Evolutionary conservation across 1,140 invertebrate genomes (phyloP).

Genomic region (Caenorhabditis brenneri): DNA sequence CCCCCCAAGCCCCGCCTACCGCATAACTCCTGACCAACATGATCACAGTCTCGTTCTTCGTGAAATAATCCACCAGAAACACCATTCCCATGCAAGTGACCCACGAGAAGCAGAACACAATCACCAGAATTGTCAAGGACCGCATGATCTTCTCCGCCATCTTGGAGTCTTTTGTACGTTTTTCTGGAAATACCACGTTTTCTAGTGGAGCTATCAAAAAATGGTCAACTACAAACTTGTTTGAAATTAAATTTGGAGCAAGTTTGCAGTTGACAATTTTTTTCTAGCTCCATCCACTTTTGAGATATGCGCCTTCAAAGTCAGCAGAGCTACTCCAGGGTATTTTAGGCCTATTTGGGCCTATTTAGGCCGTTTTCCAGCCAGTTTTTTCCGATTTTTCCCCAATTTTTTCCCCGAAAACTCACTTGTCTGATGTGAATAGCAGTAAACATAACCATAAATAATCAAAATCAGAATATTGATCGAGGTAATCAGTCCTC

Average conservation of each 20-base stretch:
- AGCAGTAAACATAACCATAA: not conserved
- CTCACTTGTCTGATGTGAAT: not conserved
- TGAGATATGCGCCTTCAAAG: too few species aligned
- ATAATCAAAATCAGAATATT: not conserved
- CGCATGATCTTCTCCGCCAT: not conserved
- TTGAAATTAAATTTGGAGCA: too few species aligned
- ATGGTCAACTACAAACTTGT: too few species aligned
- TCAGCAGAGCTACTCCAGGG: too few species aligned
- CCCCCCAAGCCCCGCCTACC: too few species aligned
- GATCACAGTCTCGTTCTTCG: not conserved
- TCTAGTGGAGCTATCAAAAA: not conserved
- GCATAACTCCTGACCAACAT: conserved; percentile 11
- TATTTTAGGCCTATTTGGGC: too few species aligned
- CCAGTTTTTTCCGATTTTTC: too few species aligned
- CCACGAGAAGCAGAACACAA: conserved; percentile 1
- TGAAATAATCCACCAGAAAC: not conserved
- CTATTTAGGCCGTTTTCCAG: too few species aligned
- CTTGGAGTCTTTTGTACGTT: not conserved
- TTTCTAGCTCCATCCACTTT: too few species aligned
- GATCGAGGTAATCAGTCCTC: not conserved
- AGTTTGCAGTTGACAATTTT: too few species aligned
- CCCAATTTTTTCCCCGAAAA: too few species aligned
- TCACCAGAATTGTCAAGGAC: not conserved
- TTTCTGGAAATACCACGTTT: not conserved
- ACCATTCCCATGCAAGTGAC: conserved; percentile 18